Base-by-base conservation (phyloP, 2,888 invertebrate species). In the Neocrepidodera transversa region DNA sequence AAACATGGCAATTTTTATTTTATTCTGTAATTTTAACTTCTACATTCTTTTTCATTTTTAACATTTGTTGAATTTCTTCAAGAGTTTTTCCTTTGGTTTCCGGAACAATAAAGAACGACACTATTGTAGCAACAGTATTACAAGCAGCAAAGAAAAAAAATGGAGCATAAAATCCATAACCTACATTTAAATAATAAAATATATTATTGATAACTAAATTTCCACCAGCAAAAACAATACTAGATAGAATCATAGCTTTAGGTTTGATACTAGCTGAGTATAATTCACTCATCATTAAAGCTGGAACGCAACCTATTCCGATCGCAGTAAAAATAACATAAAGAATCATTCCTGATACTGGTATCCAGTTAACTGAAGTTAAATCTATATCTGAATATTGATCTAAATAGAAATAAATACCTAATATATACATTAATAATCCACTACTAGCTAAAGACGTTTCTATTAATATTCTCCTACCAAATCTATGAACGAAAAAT, bases 71-170 rank as follows among this genome's bases (percentile, higher is more conserved):
- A n/a, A n/a, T 23, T n/a, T n/a, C n/a, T n/a, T n/a, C n/a, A n/a
- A n/a, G n/a, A n/a, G n/a, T n/a, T n/a, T n/a, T n/a, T n/a, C 76
- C 78, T 64, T 72, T 75, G 0, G 78, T 78, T 61, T 79, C 76
- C 1, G 77, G 77, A 30, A 79, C 64, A 55, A 71, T 65, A 64
- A 63, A 75, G 51, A 72, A 71, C 6, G 72, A 67, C 47, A 72
- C 62, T 16, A 74, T 51, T 5, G 70, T 63, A 14, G 70, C 66
- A 7, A 71, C 3, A 32, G 74, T 69, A 23, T 70, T 70, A 32
- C 67, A 65, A 5, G 63, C 14, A 1, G 71, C 62, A 63, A 75
- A 78, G 23, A 76, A 64, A 5, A 69, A 61, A 62, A 78, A 78
- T 20, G 76, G 72, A 2, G 69, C 67, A 55, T 68, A 76, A 16